phyloP scores from a whole-genome alignment of 2,113 vertebrate genomes.

The Aegotheles bennettii region DNA sequence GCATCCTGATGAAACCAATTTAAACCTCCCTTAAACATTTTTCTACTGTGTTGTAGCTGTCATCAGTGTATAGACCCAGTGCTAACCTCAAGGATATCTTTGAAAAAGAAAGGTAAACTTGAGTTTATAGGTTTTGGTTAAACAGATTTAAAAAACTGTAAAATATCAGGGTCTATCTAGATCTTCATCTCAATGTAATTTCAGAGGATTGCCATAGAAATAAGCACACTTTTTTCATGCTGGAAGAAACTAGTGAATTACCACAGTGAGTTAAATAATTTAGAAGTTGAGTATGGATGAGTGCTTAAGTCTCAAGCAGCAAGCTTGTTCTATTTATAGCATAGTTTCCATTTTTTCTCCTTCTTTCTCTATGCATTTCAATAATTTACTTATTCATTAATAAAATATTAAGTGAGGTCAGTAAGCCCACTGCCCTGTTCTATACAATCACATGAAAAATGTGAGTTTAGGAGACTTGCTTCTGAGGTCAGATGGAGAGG shows the following conservation, averaged over 20 bases:
- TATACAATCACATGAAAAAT: background rate
- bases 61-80: background rate
- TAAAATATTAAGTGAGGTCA: background rate
- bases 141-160: background rate
- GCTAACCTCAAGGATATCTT: background rate
- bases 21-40: slow-evolving; percentile 46
- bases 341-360: background rate
- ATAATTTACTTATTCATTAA: background rate
- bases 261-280: slow-evolving; percentile 30
- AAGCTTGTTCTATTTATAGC: slow-evolving; percentile 13
- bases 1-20: slow-evolving; percentile 41
- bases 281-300: background rate
- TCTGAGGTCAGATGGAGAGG: background rate
- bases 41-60: slow-evolving; percentile 6
- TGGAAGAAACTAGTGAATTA: background rate
- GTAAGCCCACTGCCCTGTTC: background rate
- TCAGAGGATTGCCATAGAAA: background rate
- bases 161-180: background rate
- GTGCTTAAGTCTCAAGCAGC: background rate
- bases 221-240: background rate
- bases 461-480: background rate
- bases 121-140: background rate
- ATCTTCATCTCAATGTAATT: background rate
- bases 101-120: background rate
- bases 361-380: background rate